phyloP scores from a whole-genome alignment of 2,888 invertebrate genomes.

The Phyllotreta striolata region DNA sequence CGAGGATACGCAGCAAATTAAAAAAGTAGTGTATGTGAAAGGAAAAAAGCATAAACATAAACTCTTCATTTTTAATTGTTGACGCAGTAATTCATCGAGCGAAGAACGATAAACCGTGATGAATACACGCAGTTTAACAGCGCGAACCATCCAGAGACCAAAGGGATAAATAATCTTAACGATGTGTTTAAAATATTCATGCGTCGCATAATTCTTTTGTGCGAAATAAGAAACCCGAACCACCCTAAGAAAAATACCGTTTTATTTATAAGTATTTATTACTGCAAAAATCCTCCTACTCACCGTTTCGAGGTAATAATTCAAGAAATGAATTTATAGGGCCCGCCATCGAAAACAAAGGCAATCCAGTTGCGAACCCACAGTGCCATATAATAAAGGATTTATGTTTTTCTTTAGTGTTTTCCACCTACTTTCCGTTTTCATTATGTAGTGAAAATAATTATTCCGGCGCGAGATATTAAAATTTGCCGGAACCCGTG shows the following conservation, averaged over 20 bases:
- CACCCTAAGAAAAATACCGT: constrained; percentile 31
- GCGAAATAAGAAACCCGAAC: constrained; percentile 14
- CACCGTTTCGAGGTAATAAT: constrained; percentile 28
- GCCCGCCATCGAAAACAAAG: constrained; percentile 34
- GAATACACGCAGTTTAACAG: background rate
- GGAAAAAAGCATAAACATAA: no score
- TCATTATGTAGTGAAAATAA: constrained; percentile 17
- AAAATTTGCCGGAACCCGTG: constrained; percentile 10
- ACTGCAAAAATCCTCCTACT: constrained; percentile 31
- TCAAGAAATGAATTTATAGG: constrained; percentile 37
- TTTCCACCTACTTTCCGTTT: constrained; percentile 31
- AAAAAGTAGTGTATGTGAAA: no score
- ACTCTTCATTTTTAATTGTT: constrained; percentile 4
- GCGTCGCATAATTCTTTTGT: constrained; percentile 1
- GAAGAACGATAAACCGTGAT: constrained; percentile 12
- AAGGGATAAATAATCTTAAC: constrained; percentile 16
- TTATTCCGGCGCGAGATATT: constrained; percentile 20
- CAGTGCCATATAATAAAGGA: constrained; percentile 32
- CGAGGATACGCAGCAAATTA: no score
- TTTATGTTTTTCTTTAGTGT: constrained; percentile 35
- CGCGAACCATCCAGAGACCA: constrained; percentile 1
- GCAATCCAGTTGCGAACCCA: constrained; percentile 37
- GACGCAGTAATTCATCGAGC: background rate
- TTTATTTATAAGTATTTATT: constrained; percentile 41
- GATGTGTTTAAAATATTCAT: constrained; percentile 12